These are phyloP conservation scores for Sebastes alutus DNA, from an alignment of 2,797 vertebrate genomes.

Conservation along the genomic window DNA sequence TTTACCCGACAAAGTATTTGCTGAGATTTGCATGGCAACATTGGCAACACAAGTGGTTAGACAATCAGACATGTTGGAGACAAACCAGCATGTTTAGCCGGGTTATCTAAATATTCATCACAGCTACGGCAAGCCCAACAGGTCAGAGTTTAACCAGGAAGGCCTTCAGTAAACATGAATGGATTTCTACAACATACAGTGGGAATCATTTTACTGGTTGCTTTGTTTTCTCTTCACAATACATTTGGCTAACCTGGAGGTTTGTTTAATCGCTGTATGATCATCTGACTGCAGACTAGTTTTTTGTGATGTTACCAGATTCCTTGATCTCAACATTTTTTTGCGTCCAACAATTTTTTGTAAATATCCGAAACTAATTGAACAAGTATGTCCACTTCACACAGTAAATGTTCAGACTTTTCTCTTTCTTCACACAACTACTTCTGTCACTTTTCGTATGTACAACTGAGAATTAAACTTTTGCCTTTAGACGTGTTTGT, in stretches of 20 bases:
- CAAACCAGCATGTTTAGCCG: constrained; percentile 1
- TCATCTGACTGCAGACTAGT: neutral
- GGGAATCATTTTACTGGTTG: neutral
- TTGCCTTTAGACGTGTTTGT: neutral
- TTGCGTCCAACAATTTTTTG: neutral
- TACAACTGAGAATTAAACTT: neutral
- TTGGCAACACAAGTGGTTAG: accelerated
- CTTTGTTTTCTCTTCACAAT: constrained; percentile 1
- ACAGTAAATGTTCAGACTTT: neutral
- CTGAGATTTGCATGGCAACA: neutral
- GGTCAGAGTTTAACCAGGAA: neutral
- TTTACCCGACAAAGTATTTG: neutral
- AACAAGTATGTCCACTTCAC: neutral
- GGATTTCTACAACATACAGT: neutral
- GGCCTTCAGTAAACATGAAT: neutral
- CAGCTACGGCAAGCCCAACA: neutral
- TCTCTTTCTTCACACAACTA: neutral
- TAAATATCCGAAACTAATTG: neutral
- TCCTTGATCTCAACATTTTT: neutral
- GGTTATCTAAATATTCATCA: constrained; percentile 15
- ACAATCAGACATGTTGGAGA: constrained; percentile 8
- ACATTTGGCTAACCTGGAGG: neutral
- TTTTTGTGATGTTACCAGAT: neutral
- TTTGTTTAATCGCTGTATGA: neutral
- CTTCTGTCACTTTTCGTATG: neutral